A percentile compares a stretch with the other conserved stretches of the same genome.
Conservation (phyloP, 2,888 invertebrate species). For the Andricus quercusramuli region DNA sequence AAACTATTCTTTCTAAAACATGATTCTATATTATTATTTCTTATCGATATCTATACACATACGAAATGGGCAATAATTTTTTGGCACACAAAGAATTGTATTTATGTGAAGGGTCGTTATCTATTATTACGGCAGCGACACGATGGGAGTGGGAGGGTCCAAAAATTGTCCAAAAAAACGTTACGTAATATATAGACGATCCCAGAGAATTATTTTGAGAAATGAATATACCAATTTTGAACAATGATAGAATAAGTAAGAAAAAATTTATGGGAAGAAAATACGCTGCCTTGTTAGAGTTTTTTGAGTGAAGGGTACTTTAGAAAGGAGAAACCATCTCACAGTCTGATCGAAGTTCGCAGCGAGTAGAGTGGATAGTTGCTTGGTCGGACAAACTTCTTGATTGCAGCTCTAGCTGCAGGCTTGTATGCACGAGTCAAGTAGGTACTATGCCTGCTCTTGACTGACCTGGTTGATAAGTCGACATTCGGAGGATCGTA, state of each 20-base stretch:
- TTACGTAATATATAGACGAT: too few relatives aligned
- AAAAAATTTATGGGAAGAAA: not conserved
- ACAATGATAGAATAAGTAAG: not conserved
- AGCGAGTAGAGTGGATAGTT: conserved; percentile 27
- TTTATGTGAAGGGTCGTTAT: too few relatives aligned
- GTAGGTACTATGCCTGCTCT: not conserved
- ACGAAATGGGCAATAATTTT: too few relatives aligned
- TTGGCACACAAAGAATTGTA: too few relatives aligned
- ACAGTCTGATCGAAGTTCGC: conserved; percentile 9
- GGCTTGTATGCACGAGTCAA: conserved; percentile 37
- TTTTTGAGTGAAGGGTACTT: not conserved
- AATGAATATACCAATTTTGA: too few relatives aligned
- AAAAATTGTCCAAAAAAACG: too few relatives aligned
- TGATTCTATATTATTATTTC: too few relatives aligned
- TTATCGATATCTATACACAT: too few relatives aligned
- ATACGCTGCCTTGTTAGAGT: not conserved
- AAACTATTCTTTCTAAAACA: too few relatives aligned
- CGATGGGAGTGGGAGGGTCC: too few relatives aligned
- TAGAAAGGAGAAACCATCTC: not conserved
- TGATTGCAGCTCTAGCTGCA: conserved; percentile 30
- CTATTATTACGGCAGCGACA: too few relatives aligned
- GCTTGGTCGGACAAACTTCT: conserved; percentile 37
- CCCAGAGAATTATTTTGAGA: too few relatives aligned
- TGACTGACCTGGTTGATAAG: conserved; percentile 25
- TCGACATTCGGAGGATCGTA: not conserved